These are phyloP conservation scores for Oncorhynchus gorbuscha DNA, from an alignment of 2,113 vertebrate genomes.

Conservation along the genomic window DNA sequence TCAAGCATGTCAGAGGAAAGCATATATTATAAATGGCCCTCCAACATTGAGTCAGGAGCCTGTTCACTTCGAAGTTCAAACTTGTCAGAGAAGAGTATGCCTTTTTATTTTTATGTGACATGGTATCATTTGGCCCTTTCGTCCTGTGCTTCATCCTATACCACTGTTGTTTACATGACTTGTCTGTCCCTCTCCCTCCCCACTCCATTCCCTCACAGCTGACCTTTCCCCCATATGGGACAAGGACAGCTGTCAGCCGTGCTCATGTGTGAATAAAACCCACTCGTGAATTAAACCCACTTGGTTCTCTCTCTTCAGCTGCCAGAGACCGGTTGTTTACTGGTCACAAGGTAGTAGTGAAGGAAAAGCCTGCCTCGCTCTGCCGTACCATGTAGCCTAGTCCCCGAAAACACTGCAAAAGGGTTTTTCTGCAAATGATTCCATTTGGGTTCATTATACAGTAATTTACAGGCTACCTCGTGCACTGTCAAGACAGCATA, in stretches of 20 bases:
- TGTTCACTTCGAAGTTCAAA: neutral
- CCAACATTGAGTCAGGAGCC: neutral
- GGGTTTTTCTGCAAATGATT: neutral
- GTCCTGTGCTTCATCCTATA: neutral
- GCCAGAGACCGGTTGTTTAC: constrained; percentile 45
- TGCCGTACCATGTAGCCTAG: neutral
- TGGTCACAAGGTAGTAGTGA: constrained; percentile 3
- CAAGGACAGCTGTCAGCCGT: neutral
- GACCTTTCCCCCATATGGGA: constrained; percentile 66
- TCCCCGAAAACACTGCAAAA: neutral
- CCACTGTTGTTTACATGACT: constrained; percentile 1
- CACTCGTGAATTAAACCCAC: no score
- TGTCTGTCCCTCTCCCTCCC: constrained; percentile 16
- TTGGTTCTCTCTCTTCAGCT: constrained; percentile 53
- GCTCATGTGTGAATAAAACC: neutral
- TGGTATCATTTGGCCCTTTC: neutral
- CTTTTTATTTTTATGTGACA: neutral
- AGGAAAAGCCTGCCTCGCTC: constrained; percentile 17
- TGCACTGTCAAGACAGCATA: neutral
- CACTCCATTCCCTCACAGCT: constrained; percentile 25
- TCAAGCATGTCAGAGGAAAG: neutral
- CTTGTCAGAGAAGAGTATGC: neutral
- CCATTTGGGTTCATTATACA: neutral
- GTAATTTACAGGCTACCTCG: neutral
- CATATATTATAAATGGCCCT: neutral